These are phyloP conservation scores for Ethmia dodecea DNA, from an alignment of 2,888 invertebrate genomes.

Conservation along the genomic window DNA sequence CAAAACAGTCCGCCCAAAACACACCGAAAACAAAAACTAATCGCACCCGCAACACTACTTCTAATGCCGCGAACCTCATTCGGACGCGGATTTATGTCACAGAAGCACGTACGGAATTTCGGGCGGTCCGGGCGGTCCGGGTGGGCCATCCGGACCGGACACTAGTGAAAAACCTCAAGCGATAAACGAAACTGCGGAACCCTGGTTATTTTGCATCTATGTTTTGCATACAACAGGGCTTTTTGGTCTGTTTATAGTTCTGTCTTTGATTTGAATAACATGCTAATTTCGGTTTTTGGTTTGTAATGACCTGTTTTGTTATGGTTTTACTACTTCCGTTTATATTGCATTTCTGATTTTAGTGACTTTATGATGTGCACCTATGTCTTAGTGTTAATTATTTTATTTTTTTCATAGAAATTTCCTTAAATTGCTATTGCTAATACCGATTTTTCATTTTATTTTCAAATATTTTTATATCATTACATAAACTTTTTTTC, in stretches of 20 bases:
- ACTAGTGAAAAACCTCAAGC: conserved; percentile 29
- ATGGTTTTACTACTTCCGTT: too few relatives aligned
- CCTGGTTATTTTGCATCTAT: conserved; percentile 27
- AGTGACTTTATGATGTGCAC: too few relatives aligned
- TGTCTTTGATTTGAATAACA: conserved; percentile 25
- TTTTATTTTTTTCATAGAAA: too few relatives aligned
- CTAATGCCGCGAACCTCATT: conserved; percentile 24
- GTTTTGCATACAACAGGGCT: conserved; percentile 23
- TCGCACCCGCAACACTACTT: conserved; percentile 6
- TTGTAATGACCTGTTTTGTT: too few relatives aligned
- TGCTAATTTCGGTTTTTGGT: conserved; percentile 11
- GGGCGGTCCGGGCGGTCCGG: conserved; percentile 15
- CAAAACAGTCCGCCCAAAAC: not conserved
- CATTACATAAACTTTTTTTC: too few relatives aligned
- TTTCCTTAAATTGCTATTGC: too few relatives aligned
- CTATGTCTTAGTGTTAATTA: too few relatives aligned
- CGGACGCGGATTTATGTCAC: conserved; percentile 32
- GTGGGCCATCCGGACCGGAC: too few relatives aligned
- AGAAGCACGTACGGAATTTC: conserved; percentile 31
- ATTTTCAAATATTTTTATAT: too few relatives aligned
- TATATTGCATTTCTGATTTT: too few relatives aligned
- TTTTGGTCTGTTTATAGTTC: conserved; percentile 27
- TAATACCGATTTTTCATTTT: too few relatives aligned
- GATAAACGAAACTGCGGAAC: conserved; percentile 23
- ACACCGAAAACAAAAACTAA: conserved; percentile 5